Percentiles rank a stretch among this genome's conserved stretches.
Evolutionary conservation across 2,797 vertebrate species (phyloP).

Genomic region (Thripadectes ignobilis): DNA sequence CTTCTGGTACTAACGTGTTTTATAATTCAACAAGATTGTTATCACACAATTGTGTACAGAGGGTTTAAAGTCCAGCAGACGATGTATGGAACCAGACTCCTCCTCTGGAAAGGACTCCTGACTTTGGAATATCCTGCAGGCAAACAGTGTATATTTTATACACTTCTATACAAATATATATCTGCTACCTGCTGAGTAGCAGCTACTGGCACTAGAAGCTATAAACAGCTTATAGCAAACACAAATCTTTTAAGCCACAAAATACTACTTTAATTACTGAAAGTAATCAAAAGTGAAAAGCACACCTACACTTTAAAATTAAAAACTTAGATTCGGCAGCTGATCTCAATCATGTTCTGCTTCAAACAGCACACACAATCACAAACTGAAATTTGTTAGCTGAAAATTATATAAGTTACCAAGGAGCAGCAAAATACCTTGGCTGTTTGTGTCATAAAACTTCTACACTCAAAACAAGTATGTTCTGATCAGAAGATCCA

Average conservation of each 20-base stretch:
- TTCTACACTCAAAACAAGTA: background rate
- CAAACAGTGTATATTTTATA: background rate
- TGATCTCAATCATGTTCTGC: background rate
- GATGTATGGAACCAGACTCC: conserved; percentile 14
- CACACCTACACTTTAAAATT: background rate
- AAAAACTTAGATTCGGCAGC: background rate
- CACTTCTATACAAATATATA: background rate
- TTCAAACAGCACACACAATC: background rate
- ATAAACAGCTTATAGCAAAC: background rate
- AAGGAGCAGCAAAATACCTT: background rate
- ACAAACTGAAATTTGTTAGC: background rate
- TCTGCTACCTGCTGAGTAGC: background rate
- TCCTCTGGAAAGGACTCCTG: conserved; percentile 12
- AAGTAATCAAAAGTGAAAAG: background rate
- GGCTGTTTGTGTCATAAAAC: background rate
- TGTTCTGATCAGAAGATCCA: background rate
- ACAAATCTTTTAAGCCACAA: background rate
- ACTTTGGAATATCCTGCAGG: background rate
- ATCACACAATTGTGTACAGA: conserved; percentile 53
- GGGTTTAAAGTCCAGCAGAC: conserved; percentile 66
- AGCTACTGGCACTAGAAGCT: background rate
- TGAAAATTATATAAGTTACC: background rate
- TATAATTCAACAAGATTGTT: conserved; percentile 68
- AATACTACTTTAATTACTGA: background rate
- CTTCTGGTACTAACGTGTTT: conserved; percentile 48